Conservation (phyloP, 2,888 invertebrate species). For the Meiosimyza decipiens region DNA sequence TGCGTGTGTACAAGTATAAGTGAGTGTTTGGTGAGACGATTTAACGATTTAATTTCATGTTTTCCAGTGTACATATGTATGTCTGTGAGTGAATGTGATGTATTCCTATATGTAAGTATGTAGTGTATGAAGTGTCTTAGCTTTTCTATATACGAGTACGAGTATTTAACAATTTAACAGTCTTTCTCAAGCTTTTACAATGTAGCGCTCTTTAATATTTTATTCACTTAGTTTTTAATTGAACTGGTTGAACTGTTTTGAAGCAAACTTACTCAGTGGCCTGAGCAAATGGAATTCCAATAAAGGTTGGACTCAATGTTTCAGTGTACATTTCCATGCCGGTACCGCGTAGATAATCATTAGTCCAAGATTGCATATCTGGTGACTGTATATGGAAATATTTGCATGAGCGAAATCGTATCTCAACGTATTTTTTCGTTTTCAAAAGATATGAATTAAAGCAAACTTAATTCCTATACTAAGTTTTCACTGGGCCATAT, state of each 20-base stretch:
- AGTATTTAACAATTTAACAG: constrained; percentile 7
- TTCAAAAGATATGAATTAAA: too few species aligned
- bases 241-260: neutral
- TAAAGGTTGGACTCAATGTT: constrained; percentile 96
- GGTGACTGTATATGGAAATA: constrained; percentile 76
- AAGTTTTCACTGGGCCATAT: too few species aligned
- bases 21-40: constrained; percentile 4
- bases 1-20: neutral
- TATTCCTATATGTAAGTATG: neutral
- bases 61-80: constrained; percentile 6
- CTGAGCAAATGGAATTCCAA: constrained; percentile 97
- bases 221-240: neutral
- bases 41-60: neutral
- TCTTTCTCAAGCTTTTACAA: constrained; percentile 29
- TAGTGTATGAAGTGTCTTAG: constrained; percentile 16
- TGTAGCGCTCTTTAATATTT: neutral
- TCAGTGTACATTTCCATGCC: constrained; percentile 99
- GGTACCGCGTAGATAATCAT: constrained; percentile 99
- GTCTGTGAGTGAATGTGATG: constrained; percentile 23
- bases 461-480: too few species aligned
- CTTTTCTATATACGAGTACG: constrained; percentile 14
- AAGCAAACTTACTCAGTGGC: constrained; percentile 94
- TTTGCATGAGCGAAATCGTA: constrained; percentile 30
- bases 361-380: constrained; percentile 98
- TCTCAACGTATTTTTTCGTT: too few species aligned